phyloP scores from a whole-genome alignment of 92 coral and sea anemone genomes.

The Epizoanthus rinbou region DNA sequence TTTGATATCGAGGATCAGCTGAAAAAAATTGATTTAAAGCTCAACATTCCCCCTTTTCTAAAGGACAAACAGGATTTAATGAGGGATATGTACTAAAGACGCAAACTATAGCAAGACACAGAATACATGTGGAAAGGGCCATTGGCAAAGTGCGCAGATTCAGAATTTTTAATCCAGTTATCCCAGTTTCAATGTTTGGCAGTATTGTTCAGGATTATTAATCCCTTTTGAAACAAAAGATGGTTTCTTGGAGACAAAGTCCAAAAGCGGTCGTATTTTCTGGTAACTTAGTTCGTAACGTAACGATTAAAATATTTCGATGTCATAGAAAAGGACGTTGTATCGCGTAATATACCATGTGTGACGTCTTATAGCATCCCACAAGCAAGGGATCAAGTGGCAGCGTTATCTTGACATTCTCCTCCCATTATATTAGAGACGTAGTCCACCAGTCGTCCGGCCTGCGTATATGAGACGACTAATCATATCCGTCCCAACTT shows the following conservation, averaged over 20 bases:
- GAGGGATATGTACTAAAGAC: slow-evolving; percentile 44
- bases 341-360: too few species aligned
- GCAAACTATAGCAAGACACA: slow-evolving; percentile 54
- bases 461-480: slow-evolving; percentile 20
- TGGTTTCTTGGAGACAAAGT: too few species aligned
- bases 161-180: slow-evolving; percentile 50
- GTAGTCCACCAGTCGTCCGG: slow-evolving; percentile 30
- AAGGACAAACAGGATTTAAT: slow-evolving; percentile 51
- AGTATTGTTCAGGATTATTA: slow-evolving; percentile 59
- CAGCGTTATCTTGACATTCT: slow-evolving; percentile 39
- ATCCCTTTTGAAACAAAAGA: too few species aligned
- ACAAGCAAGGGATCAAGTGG: too few species aligned
- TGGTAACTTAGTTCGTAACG: too few species aligned
- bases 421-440: slow-evolving; percentile 36
- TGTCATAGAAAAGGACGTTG: too few species aligned
- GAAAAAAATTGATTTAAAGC: slow-evolving; percentile 30
- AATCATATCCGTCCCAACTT: slow-evolving; percentile 38
- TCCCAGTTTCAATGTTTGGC: slow-evolving; percentile 64
- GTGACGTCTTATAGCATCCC: too few species aligned
- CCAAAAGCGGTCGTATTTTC: too few species aligned
- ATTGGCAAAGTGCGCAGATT: slow-evolving; percentile 57
- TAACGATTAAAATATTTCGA: too few species aligned
- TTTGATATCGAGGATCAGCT: slow-evolving; percentile 51
- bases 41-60: slow-evolving; percentile 55
- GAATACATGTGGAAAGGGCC: slow-evolving; percentile 50